Base-by-base conservation (phyloP, 1,140 invertebrate genomes). In the Dendrolimus kikuchii region DNA sequence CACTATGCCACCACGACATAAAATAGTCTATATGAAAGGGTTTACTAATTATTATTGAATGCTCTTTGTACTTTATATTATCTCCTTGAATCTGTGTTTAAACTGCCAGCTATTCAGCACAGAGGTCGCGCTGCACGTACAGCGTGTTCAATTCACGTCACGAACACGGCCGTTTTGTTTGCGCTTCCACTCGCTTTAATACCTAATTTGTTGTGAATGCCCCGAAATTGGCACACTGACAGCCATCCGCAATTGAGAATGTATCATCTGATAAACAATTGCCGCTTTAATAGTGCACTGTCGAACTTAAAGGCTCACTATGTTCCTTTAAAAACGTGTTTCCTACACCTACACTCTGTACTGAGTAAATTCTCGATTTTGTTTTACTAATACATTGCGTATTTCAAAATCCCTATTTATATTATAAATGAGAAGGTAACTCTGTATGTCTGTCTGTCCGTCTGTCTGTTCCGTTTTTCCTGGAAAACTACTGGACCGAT, bases 191-290 rank as follows among this genome's bases (percentile, higher is more conserved):
- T 75, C 78, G 78, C 78, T 83, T 83, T 82, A 82, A 81, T 76
- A 71, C 77, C 68, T 83, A 83, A 86, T 86, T 86, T 83, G 78
- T 83, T 81, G 72, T 86, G 78, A 86, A 86, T 83, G 70, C 80
- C 77, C 64, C 76, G 68, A 75, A 86, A 86, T 86, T 86, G 82
- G 74, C 78, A 80, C 69, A 75, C 71, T 77, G 79, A 77, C 78
- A 82, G 69, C 68, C 66, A 60, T 57, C 71, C 75, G 77, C 76
- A 68, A 80, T 80, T 81, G 74, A 82, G 78, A 71, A 77, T 71
- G 74, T 78, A 78, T 75, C 70, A 70, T 68, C 61, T 60, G 62
- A 55, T 47, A 57, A 52, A 66, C 60, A 60, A 57, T 60, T 49
- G 51, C 40, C 39, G 54, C 23, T 40, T 40, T 49, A 23, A n/a